Evolutionary conservation across 1,140 invertebrate genomes (phyloP).

Genomic region (Colletes gigas): DNA sequence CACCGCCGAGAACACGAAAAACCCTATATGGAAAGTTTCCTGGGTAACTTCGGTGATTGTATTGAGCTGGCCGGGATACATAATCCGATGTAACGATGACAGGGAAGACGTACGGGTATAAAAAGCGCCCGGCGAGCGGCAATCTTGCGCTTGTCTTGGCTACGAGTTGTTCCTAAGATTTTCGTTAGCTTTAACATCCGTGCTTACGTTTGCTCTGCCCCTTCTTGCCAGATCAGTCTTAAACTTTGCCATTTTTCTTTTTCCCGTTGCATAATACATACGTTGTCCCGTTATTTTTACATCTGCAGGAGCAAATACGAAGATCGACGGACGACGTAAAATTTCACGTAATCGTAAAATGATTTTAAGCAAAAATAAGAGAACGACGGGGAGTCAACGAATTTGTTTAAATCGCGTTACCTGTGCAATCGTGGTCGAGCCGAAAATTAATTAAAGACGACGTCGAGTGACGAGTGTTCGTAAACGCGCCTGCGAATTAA

Average conservation of each 20-base stretch:
- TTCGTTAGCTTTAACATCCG: not conserved
- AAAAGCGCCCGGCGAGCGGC: conserved; percentile 7
- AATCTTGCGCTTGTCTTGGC: conserved; percentile 1
- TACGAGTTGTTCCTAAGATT: not conserved
- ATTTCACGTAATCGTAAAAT: not conserved
- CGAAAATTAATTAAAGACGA: conserved; percentile 10
- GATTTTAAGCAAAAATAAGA: too few relatives aligned
- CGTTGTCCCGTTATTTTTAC: too few relatives aligned
- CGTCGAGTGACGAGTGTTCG: not conserved
- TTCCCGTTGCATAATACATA: too few relatives aligned
- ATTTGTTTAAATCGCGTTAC: not conserved
- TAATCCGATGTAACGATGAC: conserved; percentile 62
- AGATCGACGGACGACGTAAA: not conserved
- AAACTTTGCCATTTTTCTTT: too few relatives aligned
- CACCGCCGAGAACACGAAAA: conserved; percentile 41
- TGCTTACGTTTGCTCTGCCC: too few relatives aligned
- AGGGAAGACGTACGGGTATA: conserved; percentile 51
- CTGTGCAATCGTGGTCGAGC: not conserved
- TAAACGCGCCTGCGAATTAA: conserved; percentile 27
- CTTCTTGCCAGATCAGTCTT: too few relatives aligned
- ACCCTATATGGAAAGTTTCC: conserved; percentile 47
- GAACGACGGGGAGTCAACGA: not conserved
- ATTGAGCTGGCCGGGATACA: conserved; percentile 55
- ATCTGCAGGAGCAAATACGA: too few relatives aligned
- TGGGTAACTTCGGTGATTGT: conserved; percentile 57